Evolutionary conservation across 2,888 invertebrate species (phyloP), one percentile per base, ranked within the genome.

Genomic region (Dolichopus griseipennis): DNA sequence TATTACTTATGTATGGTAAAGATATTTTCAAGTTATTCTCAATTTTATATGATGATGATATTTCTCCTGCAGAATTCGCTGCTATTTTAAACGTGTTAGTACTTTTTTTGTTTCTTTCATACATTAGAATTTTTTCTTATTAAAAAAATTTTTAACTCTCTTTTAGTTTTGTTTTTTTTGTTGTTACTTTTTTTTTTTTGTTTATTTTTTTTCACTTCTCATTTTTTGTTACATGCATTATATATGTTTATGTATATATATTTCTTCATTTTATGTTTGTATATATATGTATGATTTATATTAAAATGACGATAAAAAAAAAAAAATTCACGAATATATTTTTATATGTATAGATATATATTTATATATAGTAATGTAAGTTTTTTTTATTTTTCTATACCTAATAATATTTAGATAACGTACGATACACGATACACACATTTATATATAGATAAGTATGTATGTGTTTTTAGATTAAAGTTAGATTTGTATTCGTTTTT

Each of bases 1-100:
- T 52, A 52, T 52, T 52, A 52, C 52, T 52, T 52, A 52, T 52
- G n/a, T 52, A 52, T 52, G 15, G 52, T 52, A 52, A 52, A 52
- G 52, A 52, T 52, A 52, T n/a, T 52, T 52, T 18, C 6, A 52
- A 52, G 52, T 52, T 52, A 52, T 52, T 52, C 18, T 18, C 15
- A 18, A 18, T 52, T 52, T 52, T 52, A n/a, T 52, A 52, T 52
- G 15, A 52, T 41, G 15, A 41, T 52, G 15, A 52, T 52, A 52
- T 7, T 52, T 52, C 52, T 52, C 52, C 52, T 52, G 52, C 52
- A n/a, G 52, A 52, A 52, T 52, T 52, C 52, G 52, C 52, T 52
- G 52, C 52, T 52, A 52, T 52, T 52, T 52, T 6, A 52, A 52
- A 15, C 2, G 52, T 12, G 52, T 52, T 2, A 52, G 52, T 52